Conservation (phyloP, 2,113 vertebrate species). For the Engraulis encrasicolus region DNA sequence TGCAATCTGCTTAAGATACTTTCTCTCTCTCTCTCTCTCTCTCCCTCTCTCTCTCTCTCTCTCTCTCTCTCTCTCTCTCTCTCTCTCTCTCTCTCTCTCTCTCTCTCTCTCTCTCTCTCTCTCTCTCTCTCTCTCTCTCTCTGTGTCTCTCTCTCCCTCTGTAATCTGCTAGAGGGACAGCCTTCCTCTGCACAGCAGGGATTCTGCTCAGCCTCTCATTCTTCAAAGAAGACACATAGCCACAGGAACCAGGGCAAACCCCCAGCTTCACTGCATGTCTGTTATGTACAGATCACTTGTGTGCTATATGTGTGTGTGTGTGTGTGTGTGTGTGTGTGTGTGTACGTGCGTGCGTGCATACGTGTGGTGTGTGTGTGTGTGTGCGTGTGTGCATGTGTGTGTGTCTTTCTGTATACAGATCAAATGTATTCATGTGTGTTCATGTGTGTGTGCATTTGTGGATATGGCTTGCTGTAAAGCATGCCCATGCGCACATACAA, state of each 20-base stretch:
- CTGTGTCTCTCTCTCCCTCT: no score
- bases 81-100: background rate
- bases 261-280: background rate
- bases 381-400: constrained; percentile 43
- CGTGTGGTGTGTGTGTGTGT: constrained; percentile 6
- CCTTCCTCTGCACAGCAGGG: background rate
- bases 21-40: background rate
- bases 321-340: background rate
- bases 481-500: no score
- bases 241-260: background rate
- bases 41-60: background rate
- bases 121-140: no score
- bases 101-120: no score
- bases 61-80: background rate
- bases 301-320: background rate
- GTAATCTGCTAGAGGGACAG: constrained; percentile 5
- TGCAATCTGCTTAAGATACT: no score
- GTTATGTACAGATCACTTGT: no score
- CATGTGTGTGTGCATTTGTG: no score
- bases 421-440: no score
- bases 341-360: background rate
- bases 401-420: no score
- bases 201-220: background rate
- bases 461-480: no score
- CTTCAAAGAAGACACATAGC: background rate